Conservation (phyloP, 2,797 vertebrate genomes). For the Vultur gryphus region DNA sequence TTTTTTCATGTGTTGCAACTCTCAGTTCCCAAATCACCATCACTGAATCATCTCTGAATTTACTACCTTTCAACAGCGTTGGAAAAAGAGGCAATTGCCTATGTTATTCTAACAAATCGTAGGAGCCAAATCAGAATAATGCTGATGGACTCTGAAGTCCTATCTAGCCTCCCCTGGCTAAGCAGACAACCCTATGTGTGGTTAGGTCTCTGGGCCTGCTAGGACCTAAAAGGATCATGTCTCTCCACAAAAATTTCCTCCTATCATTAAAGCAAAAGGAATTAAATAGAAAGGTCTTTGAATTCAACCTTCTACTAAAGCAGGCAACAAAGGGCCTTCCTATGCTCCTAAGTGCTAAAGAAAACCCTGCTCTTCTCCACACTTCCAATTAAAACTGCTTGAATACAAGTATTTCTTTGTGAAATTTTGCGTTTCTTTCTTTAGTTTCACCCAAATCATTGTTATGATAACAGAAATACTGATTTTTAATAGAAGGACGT, state of each 20-base stretch:
- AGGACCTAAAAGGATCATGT: background rate
- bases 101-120: background rate
- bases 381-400: background rate
- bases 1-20: background rate
- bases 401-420: background rate
- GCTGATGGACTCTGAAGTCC: fast-evolving
- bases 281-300: background rate
- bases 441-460: background rate
- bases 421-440: background rate
- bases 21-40: background rate
- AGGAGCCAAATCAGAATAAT: background rate
- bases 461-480: background rate
- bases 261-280: background rate
- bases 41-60: background rate
- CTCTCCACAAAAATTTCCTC: background rate
- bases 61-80: fast-evolving
- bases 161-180: background rate
- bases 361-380: background rate
- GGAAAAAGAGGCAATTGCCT: background rate
- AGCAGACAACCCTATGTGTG: background rate
- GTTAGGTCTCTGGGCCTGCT: background rate
- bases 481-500: background rate
- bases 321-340: background rate
- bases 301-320: background rate
- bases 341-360: background rate